Evolutionary conservation across 2,113 vertebrate species (phyloP), one percentile per base, ranked within the genome.

Genomic region (Pavo muticus): DNA sequence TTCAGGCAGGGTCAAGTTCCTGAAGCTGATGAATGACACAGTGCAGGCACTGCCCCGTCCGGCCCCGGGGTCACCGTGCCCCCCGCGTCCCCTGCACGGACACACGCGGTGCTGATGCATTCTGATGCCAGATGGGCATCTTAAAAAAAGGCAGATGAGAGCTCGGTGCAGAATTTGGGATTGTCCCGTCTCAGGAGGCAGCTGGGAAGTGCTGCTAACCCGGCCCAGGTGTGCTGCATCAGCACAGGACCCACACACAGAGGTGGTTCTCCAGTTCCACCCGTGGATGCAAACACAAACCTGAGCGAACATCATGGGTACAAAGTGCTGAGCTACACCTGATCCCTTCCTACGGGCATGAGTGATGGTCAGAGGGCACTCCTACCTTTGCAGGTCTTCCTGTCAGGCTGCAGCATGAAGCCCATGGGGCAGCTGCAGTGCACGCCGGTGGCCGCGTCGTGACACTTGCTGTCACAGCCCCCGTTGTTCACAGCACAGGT

Each of bases 401-500:
- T 98, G 98, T 99, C 99, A 0, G 98, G 98, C 96, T 99, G 99
- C 80, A 99, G 98, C 96, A 99, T 99, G 98, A 99, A 99, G 93
- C 99, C 99, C 90, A 99, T 99, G 3, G 99, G 99, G 94, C 99
- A 99, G 98, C 99, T 99, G 97, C 99, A 99, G 96, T 99, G 99
- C 59, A 99, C 99, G 0, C 99, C 99, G 0, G 99, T 98, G 39
- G 98, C 98, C 0, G 99, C 99, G 2, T 99, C 99, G 5, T 99
- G 99, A 96, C 99, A 99, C 52, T 99, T 99, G 97, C 99, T 99
- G 96, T 99, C 99, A 2, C 99, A 99, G 94, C 99, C 99, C 11
- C 99, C 99, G 2, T 99, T 99, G 98, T 99, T 99, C 95, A 99
- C 98, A 9, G 99, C 99, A 52, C 99, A 99, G 5, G 99, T 99